phyloP scores from a whole-genome alignment of 2,888 invertebrate species.

The Tuberolachnus salignus region DNA sequence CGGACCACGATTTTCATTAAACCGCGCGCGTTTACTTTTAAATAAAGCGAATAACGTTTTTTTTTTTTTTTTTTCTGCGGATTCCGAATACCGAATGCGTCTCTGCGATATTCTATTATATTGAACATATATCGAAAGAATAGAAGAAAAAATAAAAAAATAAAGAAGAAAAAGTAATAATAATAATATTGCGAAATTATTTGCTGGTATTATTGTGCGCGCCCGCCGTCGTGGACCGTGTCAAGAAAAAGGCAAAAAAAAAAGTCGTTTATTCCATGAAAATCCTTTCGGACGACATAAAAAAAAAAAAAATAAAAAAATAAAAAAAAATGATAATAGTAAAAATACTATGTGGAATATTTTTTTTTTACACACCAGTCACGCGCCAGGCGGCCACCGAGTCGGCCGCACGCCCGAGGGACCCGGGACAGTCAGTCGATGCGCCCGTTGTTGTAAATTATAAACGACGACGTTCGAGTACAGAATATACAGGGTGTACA shows the following conservation, averaged over 20 bases:
- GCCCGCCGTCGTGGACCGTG: background rate
- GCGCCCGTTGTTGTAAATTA: no score
- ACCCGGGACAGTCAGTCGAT: no score
- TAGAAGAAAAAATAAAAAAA: no score
- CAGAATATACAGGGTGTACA: no score
- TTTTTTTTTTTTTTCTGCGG: background rate
- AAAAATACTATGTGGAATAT: background rate
- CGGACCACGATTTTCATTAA: slow-evolving; percentile 46
- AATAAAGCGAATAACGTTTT: background rate
- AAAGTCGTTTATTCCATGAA: background rate
- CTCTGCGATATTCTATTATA: background rate
- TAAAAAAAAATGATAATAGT: background rate
- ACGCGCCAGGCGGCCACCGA: no score
- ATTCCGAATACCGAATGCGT: background rate
- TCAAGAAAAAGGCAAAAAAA: background rate
- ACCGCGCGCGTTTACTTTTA: slow-evolving; percentile 21
- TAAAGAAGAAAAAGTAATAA: no score
- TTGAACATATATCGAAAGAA: slow-evolving; percentile 6
- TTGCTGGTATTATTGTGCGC: background rate
- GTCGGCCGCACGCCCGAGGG: background rate
- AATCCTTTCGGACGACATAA: background rate
- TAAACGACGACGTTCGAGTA: no score
- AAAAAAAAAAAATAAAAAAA: background rate
- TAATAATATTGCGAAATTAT: background rate
- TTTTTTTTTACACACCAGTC: slow-evolving; percentile 16